Base-by-base conservation (phyloP, 2,888 invertebrate genomes). In the Resseliella maxima region DNA sequence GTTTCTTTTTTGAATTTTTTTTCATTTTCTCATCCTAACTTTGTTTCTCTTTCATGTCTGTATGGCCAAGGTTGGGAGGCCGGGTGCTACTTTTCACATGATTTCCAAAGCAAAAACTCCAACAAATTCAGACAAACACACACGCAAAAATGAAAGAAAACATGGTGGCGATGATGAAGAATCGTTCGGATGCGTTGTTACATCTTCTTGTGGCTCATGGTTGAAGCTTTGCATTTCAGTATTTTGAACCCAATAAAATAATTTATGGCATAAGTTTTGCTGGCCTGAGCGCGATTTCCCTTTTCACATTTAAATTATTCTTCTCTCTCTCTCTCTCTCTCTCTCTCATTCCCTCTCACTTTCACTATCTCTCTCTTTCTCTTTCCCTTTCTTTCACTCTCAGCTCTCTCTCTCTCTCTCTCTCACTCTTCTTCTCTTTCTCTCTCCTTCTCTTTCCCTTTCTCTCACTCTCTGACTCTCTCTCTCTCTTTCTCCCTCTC, bases 231-330 rank as follows among this genome's bases (percentile, higher is more conserved):
- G 12, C 81, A 50, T 18, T 50, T 50, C 24, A 38, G 21, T 38
- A 38, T 83, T 38, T 83, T 38, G 38, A 83, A 83, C 83, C 24
- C 38, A 36, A 38, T 83, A 83, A 83, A 83, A 83, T 83, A 83
- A 83, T 83, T 83, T 83, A 83, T 83, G 83, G 83, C 83, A 36
- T 83, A 83, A 83, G 83, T 83, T 83, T 83, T 83, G 83, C 83
- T 83, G 83, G 1, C 38, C 83, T 83, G 38, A 38, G 38, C 83
- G 83, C 83, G 38, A 83, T 38, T 38, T 83, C 83, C 31, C 24
- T 83, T 83, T 38, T 83, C 83, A 83, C 31, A 83, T 83, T 83
- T 1, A 83, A 83, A 38, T 83, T 18, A 35, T 72, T 72, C n/a
- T n/a, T n/a, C n/a, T n/a, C n/a, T n/a, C n/a, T n/a, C n/a, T n/a